These are phyloP conservation scores for Oceanodroma tethys DNA, from an alignment of 2,113 vertebrate species.

Conservation along the genomic window DNA sequence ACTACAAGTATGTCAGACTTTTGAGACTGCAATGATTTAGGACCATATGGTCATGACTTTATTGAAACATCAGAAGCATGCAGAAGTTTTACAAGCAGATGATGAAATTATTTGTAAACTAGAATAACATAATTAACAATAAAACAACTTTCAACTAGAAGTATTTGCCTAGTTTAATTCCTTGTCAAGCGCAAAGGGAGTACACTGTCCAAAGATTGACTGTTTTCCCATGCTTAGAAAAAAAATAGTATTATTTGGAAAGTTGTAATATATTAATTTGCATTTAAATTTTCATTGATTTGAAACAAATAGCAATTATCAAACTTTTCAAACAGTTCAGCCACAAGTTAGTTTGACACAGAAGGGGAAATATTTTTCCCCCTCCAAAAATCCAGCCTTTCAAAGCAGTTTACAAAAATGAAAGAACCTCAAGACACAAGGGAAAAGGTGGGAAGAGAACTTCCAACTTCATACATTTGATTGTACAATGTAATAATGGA, in stretches of 20 bases:
- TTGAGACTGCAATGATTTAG: not conserved
- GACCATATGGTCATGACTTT: not conserved
- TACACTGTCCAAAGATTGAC: not conserved
- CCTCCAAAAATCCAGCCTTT: not conserved
- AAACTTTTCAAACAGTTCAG: not conserved
- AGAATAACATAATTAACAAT: not conserved
- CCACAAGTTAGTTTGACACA: not conserved
- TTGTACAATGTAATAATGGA: not conserved
- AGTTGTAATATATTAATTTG: not conserved
- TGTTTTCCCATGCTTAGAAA: not conserved
- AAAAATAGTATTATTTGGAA: not conserved
- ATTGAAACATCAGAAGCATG: not conserved
- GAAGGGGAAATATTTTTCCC: not conserved
- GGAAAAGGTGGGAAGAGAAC: not conserved
- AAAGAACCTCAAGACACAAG: not conserved
- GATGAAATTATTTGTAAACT: not conserved
- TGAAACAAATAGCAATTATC: not conserved
- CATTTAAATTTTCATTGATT: not conserved
- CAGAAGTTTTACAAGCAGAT: not conserved
- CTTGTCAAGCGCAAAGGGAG: not conserved
- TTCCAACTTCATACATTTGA: not conserved
- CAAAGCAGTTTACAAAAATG: not conserved
- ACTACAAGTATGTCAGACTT: not conserved
- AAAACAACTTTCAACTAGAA: not conserved
- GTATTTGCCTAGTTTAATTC: not conserved